A percentile compares a stretch with the other conserved stretches of the same genome.
Evolutionary conservation across 2,797 vertebrate genomes (phyloP).

Genomic region (Helarctos malayanus): DNA sequence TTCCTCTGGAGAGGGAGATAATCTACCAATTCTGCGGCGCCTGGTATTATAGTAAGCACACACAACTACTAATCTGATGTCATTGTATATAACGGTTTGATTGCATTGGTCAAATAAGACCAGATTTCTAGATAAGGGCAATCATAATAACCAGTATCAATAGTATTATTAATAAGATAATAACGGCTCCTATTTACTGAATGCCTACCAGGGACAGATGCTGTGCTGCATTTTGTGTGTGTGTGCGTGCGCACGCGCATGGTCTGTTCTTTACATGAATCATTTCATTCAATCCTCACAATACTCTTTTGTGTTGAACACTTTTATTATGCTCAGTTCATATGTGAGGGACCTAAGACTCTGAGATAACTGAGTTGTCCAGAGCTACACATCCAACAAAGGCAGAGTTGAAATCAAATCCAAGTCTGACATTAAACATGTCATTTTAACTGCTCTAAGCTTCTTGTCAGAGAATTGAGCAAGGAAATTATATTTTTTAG

Average conservation of each 20-base stretch:
- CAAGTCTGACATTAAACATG: not conserved
- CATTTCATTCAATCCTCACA: not conserved
- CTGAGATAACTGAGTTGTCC: not conserved
- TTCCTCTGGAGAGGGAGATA: not conserved
- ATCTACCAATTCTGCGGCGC: not conserved
- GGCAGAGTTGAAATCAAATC: not conserved
- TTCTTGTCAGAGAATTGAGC: not conserved
- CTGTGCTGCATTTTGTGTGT: not conserved
- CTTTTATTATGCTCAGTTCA: not conserved
- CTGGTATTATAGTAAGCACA: not conserved
- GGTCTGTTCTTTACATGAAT: not conserved
- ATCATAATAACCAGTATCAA: not conserved
- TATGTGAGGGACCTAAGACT: not conserved
- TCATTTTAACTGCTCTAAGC: not conserved
- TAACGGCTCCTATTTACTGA: not conserved
- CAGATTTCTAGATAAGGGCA: not conserved
- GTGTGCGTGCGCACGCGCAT: not conserved
- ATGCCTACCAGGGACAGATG: not conserved
- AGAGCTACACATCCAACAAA: not conserved
- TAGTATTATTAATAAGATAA: not conserved
- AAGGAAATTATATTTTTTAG: conserved; percentile 6
- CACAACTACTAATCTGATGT: not conserved
- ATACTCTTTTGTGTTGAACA: not conserved
- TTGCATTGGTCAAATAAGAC: not conserved
- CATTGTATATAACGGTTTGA: not conserved